Base-by-base conservation (phyloP, 2,888 invertebrate genomes). In the Stratiomys singularior region DNA sequence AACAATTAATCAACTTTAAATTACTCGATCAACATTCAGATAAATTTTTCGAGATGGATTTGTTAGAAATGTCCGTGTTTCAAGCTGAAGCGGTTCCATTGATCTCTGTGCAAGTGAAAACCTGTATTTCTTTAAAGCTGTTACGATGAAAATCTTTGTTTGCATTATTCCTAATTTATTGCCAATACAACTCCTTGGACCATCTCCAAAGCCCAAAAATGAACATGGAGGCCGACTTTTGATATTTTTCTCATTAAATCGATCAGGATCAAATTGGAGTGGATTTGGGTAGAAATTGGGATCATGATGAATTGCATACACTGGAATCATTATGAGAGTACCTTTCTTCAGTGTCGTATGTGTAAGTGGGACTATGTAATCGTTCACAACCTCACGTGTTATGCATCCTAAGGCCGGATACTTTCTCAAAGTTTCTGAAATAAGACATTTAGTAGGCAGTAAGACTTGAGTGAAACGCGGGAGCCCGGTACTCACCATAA, bases 361-460 rank as follows among this genome's bases (percentile, higher is more conserved):
- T 3, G 66, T 37, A n/a, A 18, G 9, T 37, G 30, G 37, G n/a
- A 66, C 11, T 37, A 5, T 15, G 37, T 37, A 66, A 18, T 66
- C 37, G 7, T 37, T 18, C 23, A n/a, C 15, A 1, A 28, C 66
- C 37, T 37, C 18, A 11, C 66, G 15, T 1, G 66, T 30, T 1
- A 30, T 66, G 37, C 1, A 7, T 13, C 5, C 21, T 9, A 37
- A 1, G 4, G 21, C 11, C n/a, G 66, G 66, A 11, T 66, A 30
- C 21, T 18, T 37, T 9, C 66, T 13, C 1, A 66, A 18, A 9
- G 52, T 52, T 18, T 52, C 52, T 52, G 15, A 13, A 52, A 52
- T 89, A 89, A 1, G 89, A 90, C 88, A 37, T 9, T 37, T 37
- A 37, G 37, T 3, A 37, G 3, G 3, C 9, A 37, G 9, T 37